A percentile compares a stretch with the other conserved stretches of the same genome.
Conservation (phyloP, 1,140 invertebrate species). For the Doryteuthis pealeii region DNA sequence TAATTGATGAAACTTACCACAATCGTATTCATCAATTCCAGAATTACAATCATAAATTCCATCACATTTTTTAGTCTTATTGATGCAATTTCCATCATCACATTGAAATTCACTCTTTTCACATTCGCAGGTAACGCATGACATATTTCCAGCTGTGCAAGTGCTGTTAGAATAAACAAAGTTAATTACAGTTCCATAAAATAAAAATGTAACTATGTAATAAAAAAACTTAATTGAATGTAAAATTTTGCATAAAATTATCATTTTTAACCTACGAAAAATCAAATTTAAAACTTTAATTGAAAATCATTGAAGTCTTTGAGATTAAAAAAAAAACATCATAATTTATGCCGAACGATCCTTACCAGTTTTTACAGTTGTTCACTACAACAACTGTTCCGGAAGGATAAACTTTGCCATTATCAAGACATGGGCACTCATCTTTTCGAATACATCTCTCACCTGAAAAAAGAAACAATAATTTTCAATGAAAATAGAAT, state of each 20-base stretch:
- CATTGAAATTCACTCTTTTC: background rate
- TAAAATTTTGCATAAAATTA: too few species aligned
- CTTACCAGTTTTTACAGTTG: background rate
- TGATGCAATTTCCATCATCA: background rate
- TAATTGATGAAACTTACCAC: background rate
- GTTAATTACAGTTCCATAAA: too few species aligned
- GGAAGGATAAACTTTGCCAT: conserved; percentile 57
- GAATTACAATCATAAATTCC: conserved; percentile 3
- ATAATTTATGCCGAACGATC: background rate
- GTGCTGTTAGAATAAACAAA: background rate
- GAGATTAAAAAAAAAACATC: too few species aligned
- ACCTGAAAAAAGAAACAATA: conserved; percentile 58
- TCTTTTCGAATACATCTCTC: conserved; percentile 68
- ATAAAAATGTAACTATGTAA: too few species aligned
- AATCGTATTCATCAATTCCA: background rate
- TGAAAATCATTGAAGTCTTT: too few species aligned
- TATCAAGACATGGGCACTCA: conserved; percentile 76
- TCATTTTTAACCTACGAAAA: too few species aligned
- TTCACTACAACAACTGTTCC: background rate
- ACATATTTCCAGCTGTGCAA: background rate
- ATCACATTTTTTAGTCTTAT: background rate
- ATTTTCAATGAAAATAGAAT: too few species aligned
- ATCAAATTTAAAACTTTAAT: too few species aligned
- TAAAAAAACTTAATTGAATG: too few species aligned
- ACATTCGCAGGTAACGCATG: background rate